A percentile compares a stretch with the other conserved stretches of the same genome.
phyloP scores from a whole-genome alignment of 2,797 vertebrate species.

The Phataginus tetradactyla region DNA sequence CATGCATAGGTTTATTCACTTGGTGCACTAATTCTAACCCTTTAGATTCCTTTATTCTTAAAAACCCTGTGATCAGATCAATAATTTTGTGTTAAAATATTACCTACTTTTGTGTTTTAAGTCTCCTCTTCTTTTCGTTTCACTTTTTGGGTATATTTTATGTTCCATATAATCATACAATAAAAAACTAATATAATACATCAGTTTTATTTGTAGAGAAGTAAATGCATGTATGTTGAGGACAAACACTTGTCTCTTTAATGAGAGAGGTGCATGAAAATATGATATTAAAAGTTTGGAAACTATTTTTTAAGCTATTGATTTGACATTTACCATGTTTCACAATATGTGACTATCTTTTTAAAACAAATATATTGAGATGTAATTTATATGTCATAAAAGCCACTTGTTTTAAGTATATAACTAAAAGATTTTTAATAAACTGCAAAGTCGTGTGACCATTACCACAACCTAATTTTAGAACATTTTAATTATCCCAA shows the following conservation, averaged over 20 bases:
- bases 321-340: background rate
- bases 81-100: background rate
- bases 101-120: background rate
- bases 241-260: background rate
- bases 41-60: background rate
- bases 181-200: background rate
- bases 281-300: background rate
- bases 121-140: background rate
- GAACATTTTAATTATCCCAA: background rate
- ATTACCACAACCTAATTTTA: background rate
- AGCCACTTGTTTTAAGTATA: background rate
- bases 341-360: background rate
- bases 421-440: background rate
- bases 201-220: conserved; percentile 13
- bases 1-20: background rate
- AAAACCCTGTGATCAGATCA: background rate
- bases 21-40: conserved; percentile 31
- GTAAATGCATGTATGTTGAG: background rate
- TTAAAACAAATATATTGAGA: background rate
- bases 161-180: background rate
- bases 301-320: background rate
- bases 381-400: conserved; percentile 3
- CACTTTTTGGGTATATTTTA: background rate
- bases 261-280: background rate
- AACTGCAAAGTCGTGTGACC: background rate